Percentiles rank a stretch among this genome's conserved stretches.
These are phyloP conservation scores for Epinotia bilunana DNA, from an alignment of 2,888 invertebrate genomes.

Conservation along the genomic window DNA sequence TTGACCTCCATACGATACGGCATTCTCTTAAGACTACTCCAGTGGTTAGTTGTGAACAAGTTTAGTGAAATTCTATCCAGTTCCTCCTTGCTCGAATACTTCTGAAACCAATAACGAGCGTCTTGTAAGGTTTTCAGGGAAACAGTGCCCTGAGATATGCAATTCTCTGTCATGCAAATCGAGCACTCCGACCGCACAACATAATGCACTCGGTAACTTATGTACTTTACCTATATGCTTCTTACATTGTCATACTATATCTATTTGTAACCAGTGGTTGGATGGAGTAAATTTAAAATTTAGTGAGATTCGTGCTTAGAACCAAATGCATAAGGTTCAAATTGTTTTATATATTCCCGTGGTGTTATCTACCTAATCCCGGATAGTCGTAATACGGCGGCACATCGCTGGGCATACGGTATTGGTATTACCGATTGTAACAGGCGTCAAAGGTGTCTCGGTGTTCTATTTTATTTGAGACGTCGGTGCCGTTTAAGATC, in stretches of 20 bases:
- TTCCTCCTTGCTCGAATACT: background rate
- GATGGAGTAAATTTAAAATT: no score
- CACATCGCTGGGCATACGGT: no score
- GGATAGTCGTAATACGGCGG: no score
- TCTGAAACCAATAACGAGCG: background rate
- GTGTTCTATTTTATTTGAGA: no score
- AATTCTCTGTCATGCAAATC: constrained; percentile 6
- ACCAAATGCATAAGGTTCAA: no score
- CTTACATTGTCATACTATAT: background rate
- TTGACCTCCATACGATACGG: background rate
- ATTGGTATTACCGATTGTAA: no score
- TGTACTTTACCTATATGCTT: background rate
- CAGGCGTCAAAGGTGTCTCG: no score
- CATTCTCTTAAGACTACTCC: background rate
- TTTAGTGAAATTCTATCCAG: background rate
- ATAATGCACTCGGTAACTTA: background rate
- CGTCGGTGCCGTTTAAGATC: no score
- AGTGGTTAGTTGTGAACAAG: background rate
- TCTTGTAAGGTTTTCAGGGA: background rate
- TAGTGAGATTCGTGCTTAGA: no score
- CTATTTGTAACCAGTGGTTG: background rate
- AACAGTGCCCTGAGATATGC: background rate
- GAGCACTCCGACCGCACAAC: constrained; percentile 11
- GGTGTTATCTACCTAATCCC: no score
- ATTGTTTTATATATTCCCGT: no score